Evolutionary conservation across 1,140 invertebrate genomes (phyloP), one percentile per base, ranked within the genome.

Genomic region (Euglossa dilemma): DNA sequence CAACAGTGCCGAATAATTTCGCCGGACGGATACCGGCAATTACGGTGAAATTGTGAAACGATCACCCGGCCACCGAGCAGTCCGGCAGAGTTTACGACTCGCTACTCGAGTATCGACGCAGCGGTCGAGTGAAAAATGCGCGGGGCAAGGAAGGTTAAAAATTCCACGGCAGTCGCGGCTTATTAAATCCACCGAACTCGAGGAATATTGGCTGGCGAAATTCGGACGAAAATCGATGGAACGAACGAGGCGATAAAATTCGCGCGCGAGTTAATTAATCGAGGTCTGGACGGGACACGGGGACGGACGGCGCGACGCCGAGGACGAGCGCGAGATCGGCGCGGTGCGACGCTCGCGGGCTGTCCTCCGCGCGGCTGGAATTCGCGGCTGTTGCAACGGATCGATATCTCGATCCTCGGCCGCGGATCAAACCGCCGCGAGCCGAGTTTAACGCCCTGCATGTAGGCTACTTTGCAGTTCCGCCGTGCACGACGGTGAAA

Each of bases 401-500:
- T 90, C 89, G 87, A 89, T 89, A 87, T 90, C 89, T 88, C 87
- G 89, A 81, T 87, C 73, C 83, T 69, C 87, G 83, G 85, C 54
- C 81, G 64, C 71, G 84, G 85, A 87, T 87, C 85, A 77, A 87
- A 84, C 85, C 74, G 64, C 66, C 76, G 76, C 80, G 70, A 64
- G 74, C 36, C 70, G 81, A 84, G 86, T 87, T 87, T 87, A 87
- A 87, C 86, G 86, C 85, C 86, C 86, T 79, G 78, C 88, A 88
- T 88, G 82, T 86, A 86, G 85, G 86, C 86, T 88, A 88, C 87
- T 89, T 88, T 89, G 87, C 86, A 87, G 86, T 85, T 86, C 73
- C 80, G 84, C 83, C 73, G 80, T 84, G 85, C 80, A 80, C 80
- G 89, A 89, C 87, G 89, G 87, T 90, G 90, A 90, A 90, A 90